A percentile compares a stretch with the other conserved stretches of the same genome.
These are phyloP conservation scores for Hydrozoanthus tunicans DNA, from an alignment of 64 coral and sea anemone species.

Conservation along the genomic window DNA sequence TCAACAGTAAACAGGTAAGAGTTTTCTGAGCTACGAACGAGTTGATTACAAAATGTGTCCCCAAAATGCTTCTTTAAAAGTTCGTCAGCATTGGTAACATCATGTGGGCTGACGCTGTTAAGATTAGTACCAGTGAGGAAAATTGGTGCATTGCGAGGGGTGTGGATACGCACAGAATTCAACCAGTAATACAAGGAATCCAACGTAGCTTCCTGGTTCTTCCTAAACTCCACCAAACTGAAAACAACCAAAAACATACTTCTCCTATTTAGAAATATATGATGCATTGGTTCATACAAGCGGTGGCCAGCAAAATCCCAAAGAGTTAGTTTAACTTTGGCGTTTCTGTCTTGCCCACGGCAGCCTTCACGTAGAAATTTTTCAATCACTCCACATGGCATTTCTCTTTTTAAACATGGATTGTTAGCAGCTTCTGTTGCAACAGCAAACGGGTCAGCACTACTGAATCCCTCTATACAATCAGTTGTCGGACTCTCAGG, in stretches of 20 bases:
- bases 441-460: background rate
- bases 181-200: constrained; percentile 61
- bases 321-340: constrained; percentile 39
- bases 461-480: background rate
- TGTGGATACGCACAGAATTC: constrained; percentile 54
- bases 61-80: constrained; percentile 23
- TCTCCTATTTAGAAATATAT: constrained; percentile 59
- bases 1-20: constrained; percentile 37
- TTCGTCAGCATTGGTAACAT: background rate
- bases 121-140: constrained; percentile 51
- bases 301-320: constrained; percentile 69
- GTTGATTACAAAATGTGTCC: constrained; percentile 10
- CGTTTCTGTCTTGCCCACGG: constrained; percentile 19
- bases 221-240: constrained; percentile 20
- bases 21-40: constrained; percentile 10
- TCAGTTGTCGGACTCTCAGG: constrained; percentile 13
- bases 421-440: background rate
- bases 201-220: constrained; percentile 13
- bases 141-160: constrained; percentile 41
- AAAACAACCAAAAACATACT: constrained; percentile 58
- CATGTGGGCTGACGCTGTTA: background rate
- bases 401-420: background rate
- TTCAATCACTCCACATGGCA: constrained; percentile 24
- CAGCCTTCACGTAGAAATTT: constrained; percentile 20
- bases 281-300: constrained; percentile 64